Conservation (phyloP, 2,888 invertebrate species). For the Lepidonotus clava region DNA sequence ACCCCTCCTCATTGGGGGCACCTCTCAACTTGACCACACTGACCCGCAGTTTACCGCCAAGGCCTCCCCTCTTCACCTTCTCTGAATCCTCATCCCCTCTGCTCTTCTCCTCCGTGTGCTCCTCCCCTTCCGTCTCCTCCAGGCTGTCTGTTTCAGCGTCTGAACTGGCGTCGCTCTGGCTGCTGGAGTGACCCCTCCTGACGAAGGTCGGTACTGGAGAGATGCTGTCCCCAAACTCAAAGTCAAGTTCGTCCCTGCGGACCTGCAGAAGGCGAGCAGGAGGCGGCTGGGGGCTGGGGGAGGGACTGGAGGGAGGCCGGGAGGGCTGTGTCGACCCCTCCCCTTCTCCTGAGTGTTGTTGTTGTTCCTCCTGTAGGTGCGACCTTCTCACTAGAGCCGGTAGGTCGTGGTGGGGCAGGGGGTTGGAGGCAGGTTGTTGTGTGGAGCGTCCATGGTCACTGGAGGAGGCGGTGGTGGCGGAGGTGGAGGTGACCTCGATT, state of each 20-base stretch:
- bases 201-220: conserved; percentile 27
- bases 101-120: not conserved
- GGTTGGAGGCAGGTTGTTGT: not conserved
- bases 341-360: no score
- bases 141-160: conserved; percentile 24
- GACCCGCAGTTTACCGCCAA: not conserved
- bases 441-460: not conserved
- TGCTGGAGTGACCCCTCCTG: not conserved
- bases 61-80: not conserved
- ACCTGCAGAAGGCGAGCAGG: not conserved
- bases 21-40: conserved; percentile 5
- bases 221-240: conserved; percentile 36
- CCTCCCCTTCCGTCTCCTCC: not conserved
- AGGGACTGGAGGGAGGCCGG: not conserved
- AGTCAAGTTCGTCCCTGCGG: conserved; percentile 14
- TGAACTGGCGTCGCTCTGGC: not conserved
- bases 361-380: not conserved
- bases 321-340: no score
- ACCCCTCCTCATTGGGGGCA: not conserved
- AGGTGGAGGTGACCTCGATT: no score
- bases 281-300: not conserved
- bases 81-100: not conserved
- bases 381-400: not conserved
- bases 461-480: no score
- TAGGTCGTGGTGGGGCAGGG: not conserved